Percentiles rank a stretch among this genome's conserved stretches.
Evolutionary conservation across 2,888 invertebrate genomes (phyloP).

Genomic region (Hypomecis punctinalis): DNA sequence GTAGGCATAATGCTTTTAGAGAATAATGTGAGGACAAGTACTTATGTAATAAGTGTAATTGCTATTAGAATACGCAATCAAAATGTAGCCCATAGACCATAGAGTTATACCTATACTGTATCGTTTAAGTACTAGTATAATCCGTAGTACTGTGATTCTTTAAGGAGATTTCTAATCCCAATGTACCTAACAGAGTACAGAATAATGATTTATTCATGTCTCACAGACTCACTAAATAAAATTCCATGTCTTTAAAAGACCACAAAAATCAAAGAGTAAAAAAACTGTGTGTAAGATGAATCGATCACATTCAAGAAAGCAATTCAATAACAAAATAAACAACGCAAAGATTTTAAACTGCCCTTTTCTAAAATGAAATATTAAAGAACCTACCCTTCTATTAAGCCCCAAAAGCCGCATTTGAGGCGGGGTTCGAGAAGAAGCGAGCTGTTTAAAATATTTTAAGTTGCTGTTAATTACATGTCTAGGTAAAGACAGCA

Average conservation of each 20-base stretch:
- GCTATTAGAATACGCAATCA: neutral
- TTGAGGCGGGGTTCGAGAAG: slow-evolving; percentile 34
- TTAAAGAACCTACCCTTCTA: slow-evolving; percentile 57
- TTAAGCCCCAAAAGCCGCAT: slow-evolving; percentile 51
- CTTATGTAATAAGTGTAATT: neutral
- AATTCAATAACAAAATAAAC: slow-evolving; percentile 55
- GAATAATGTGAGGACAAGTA: neutral
- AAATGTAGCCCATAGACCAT: neutral
- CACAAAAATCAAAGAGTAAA: neutral
- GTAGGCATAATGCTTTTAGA: slow-evolving; percentile 4
- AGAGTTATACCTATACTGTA: too few species aligned
- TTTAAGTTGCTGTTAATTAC: too few species aligned
- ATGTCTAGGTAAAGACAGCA: too few species aligned
- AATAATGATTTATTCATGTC: too few species aligned
- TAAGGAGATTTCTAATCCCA: too few species aligned
- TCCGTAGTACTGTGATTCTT: too few species aligned
- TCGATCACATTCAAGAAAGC: slow-evolving; percentile 41
- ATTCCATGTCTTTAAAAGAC: neutral
- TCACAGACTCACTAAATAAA: too few species aligned
- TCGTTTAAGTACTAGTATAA: too few species aligned
- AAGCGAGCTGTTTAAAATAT: slow-evolving; percentile 33
- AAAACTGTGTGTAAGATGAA: slow-evolving; percentile 22
- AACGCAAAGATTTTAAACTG: slow-evolving; percentile 43
- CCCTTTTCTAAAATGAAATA: slow-evolving; percentile 51
- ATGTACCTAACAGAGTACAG: too few species aligned